Base-by-base conservation (phyloP, 1,140 invertebrate genomes). In the Drosophila orena region DNA sequence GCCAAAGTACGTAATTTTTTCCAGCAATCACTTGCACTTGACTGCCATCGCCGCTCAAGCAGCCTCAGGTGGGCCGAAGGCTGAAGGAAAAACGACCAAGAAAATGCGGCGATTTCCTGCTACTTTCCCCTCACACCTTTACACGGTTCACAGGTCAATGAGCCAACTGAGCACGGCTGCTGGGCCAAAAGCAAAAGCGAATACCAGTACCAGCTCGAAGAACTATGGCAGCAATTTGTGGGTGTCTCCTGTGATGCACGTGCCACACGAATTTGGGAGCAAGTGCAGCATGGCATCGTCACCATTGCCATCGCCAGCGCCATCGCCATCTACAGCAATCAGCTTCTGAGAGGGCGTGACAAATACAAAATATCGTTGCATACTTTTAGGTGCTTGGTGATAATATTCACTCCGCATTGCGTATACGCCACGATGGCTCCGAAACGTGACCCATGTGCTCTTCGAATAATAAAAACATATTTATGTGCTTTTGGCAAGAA, bases 21-120 rank as follows among this genome's bases (percentile, higher is more conserved):
- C 54, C 50, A 68, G 55, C 62, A 77, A 76, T 77, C 60, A 50
- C 62, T 69, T 77, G 74, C 74, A 77, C 74, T 77, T 77, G 74
- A 77, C 42, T 77, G 73, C 74, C 35, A 57, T 59, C 34, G 53
- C 73, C 52, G 22, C 27, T 58, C 37, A 10, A 57, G 70, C 59
- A 75, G 54, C 71, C 30, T 65, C 60, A 75, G 72, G 71, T 66
- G 53, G 60, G 35, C 37, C 47, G 27, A 57, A 40, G 14, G 15
- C 37, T 10, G 12, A 35, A 38, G 17, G 20, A 42, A 37, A 71
- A 53, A 10, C 7, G 11, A 10, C 15, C 34, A 47, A 30, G 42
- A 57, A 64, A 75, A 58, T n/a, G n/a, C 20, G 27, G 47, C 24
- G 5, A 72, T 47, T 72, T 72, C 20, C 37, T 20, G 2, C 35